phyloP scores from a whole-genome alignment of 2,888 invertebrate genomes.

The Stenolophus ochropezus region DNA sequence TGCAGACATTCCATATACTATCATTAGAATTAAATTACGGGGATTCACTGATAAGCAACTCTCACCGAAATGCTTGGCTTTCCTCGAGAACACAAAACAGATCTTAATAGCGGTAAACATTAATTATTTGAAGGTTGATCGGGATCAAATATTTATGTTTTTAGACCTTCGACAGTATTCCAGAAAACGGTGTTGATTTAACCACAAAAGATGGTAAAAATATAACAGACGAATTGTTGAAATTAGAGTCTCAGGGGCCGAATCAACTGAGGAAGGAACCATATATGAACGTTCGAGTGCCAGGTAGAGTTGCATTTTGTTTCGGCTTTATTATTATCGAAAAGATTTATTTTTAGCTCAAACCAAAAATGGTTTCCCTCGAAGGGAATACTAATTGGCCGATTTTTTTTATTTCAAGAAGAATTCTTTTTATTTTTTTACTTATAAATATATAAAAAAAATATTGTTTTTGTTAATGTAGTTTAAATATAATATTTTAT shows the following conservation, averaged over 20 bases:
- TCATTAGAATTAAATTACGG: constrained; percentile 62
- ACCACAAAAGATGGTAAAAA: constrained; percentile 29
- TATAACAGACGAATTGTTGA: not conserved
- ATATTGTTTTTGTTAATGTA: not conserved
- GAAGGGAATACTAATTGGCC: not conserved
- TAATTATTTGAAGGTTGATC: not conserved
- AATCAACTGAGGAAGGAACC: not conserved
- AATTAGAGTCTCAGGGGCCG: not conserved
- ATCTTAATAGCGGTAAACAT: constrained; percentile 62
- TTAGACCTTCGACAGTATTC: not conserved
- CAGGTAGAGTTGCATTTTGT: constrained; percentile 2
- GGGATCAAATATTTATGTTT: not conserved
- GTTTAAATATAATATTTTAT: not conserved
- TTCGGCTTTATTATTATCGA: not conserved
- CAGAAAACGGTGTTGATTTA: constrained; percentile 34
- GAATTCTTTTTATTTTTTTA: not conserved
- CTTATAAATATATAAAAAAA: not conserved
- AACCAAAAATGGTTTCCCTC: not conserved
- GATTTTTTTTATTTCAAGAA: not conserved
- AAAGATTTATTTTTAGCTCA: not conserved
- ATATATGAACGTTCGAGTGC: not conserved
- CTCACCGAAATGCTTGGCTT: constrained; percentile 51
- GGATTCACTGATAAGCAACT: constrained; percentile 60
- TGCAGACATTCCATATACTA: constrained; percentile 62
- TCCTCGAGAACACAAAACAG: constrained; percentile 49